Evolutionary conservation across 2,888 invertebrate species (phyloP).

Genomic region (Stegophylla sp.): DNA sequence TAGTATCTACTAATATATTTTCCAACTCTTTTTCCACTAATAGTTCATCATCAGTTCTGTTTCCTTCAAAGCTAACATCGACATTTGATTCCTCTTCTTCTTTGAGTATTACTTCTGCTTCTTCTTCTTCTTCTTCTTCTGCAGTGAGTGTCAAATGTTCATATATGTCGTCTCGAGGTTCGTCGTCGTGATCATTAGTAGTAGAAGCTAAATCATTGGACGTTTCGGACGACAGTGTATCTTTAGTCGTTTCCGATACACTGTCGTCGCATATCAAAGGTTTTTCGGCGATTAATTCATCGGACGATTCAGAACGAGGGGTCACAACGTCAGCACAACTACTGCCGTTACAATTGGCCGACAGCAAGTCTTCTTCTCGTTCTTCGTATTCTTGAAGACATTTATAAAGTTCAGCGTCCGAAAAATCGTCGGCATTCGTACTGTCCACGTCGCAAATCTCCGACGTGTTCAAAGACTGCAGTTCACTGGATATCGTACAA

Average conservation of each 20-base stretch:
- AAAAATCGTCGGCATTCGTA: conserved; percentile 50
- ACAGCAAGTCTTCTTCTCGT: conserved; percentile 34
- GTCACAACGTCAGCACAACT: conserved; percentile 41
- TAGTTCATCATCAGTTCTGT: neutral
- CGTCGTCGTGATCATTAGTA: conserved; percentile 60
- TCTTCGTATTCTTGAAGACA: conserved; percentile 54
- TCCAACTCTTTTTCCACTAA: conserved; percentile 32
- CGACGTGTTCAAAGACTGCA: conserved; percentile 50
- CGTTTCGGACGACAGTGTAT: conserved; percentile 63
- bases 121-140: no score
- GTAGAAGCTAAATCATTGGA: conserved; percentile 60
- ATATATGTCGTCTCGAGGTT: conserved; percentile 54
- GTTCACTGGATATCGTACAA: conserved; percentile 55
- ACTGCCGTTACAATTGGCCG: conserved; percentile 32
- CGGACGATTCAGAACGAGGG: conserved; percentile 43
- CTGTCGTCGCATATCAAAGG: conserved; percentile 54
- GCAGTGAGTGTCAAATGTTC: conserved; percentile 23
- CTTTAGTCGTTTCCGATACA: conserved; percentile 63
- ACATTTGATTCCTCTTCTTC: neutral
- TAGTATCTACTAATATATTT: neutral
- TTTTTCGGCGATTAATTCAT: conserved; percentile 53
- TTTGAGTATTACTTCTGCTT: conserved; percentile 36
- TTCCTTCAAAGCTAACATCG: conserved; percentile 19
- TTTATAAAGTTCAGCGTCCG: conserved; percentile 53
- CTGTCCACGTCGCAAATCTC: conserved; percentile 52